Evolutionary conservation across 2,113 vertebrate genomes (phyloP), one percentile per base, ranked within the genome.

Genomic region (Scytalopus superciliaris): DNA sequence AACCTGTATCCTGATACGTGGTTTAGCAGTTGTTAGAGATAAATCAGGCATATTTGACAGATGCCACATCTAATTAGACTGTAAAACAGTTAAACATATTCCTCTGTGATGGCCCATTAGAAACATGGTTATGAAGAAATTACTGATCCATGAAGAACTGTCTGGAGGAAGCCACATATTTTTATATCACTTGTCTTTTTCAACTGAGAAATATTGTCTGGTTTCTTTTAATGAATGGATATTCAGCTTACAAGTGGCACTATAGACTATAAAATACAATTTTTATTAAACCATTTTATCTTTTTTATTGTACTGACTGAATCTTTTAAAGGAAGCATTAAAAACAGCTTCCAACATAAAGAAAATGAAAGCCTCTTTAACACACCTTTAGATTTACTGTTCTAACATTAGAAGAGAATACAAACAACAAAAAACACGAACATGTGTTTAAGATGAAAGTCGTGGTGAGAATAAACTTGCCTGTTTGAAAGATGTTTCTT

Each of bases 11-110:
- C 25, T 68, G 19, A 63, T 77, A 90, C 3, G 19, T 33, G 84
- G 19, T 78, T 66, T 50, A 83, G 64, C 30, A 56, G 39, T 91
- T 68, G 17, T 81, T 92, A 70, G 55, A 89, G 56, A 52, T 90
- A 93, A 91, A 92, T 92, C 45, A 68, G 83, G 78, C 78, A 93
- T 5, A 1, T 92, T 97, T 82, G 63, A 91, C 81, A 96, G 87
- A 95, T 97, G 97, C 37, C 95, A 93, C 17, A 0, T 97, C 90
- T 87, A 86, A 97, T 97, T 97, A 97, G 64, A 69, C 77, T 28
- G 9, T 73, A 78, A 94, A 84, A 83, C 44, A 39, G 39, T 87
- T 94, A 75, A 95, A 79, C 31, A 42, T 39, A 81, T 87, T 89
- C 55, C 93, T 93, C 67, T 70, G 82, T 74, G 82, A 75, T 68